Evolutionary conservation across 1,140 invertebrate species (phyloP).

Genomic region (Aphidius ervi): DNA sequence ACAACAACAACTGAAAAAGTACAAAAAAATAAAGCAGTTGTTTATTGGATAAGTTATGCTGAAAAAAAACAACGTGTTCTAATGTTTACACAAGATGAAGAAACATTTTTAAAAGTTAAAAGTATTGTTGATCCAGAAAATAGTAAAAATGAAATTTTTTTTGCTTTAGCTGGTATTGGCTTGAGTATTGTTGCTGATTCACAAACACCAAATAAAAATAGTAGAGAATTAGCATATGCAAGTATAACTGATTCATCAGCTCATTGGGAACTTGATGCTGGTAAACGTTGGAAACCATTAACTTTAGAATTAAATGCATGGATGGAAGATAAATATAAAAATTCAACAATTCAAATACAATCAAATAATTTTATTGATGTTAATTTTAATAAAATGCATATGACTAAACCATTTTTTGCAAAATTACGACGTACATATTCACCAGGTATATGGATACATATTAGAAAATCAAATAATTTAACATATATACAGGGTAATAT

Average conservation of each 20-base stretch:
- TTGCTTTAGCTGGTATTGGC: conserved; percentile 68
- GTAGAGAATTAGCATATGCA: conserved; percentile 62
- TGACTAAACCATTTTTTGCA: conserved; percentile 82
- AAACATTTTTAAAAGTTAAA: conserved; percentile 64
- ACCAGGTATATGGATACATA: conserved; percentile 73
- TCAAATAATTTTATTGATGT: conserved; percentile 68
- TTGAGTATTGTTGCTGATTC: conserved; percentile 56
- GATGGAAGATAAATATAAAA: conserved; percentile 75
- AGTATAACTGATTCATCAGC: conserved; percentile 66
- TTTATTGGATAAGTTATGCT: conserved; percentile 82
- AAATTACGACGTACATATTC: conserved; percentile 69
- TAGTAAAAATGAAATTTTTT: conserved; percentile 65
- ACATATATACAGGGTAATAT: conserved; percentile 66
- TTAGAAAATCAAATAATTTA: conserved; percentile 65
- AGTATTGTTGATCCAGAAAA: conserved; percentile 68
- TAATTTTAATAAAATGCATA: conserved; percentile 80
- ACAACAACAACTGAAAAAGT: conserved; percentile 38
- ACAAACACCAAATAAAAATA: conserved; percentile 18
- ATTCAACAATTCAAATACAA: conserved; percentile 66
- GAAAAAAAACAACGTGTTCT: conserved; percentile 72
- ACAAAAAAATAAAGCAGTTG: conserved; percentile 59
- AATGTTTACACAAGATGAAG: conserved; percentile 76
- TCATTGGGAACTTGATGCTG: conserved; percentile 77
- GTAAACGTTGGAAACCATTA: conserved; percentile 72
- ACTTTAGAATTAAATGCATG: conserved; percentile 73